phyloP scores from a whole-genome alignment of 2,888 invertebrate genomes.

The Andrena camellia region DNA sequence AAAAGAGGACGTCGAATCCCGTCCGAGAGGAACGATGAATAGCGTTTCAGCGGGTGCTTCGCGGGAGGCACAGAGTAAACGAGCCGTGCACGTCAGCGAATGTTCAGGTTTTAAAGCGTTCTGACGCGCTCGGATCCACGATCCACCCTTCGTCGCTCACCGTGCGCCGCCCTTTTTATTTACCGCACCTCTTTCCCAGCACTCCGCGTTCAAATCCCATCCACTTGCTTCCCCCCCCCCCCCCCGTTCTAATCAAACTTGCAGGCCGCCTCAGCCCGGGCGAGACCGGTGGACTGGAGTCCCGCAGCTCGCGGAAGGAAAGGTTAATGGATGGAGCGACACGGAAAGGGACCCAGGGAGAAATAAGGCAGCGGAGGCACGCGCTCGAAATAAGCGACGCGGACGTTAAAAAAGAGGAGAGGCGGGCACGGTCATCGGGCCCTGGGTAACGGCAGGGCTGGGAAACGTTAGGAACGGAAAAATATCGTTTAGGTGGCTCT shows the following conservation, averaged over 20 bases:
- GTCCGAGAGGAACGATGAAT: conserved; percentile 13
- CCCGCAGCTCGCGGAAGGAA: too few species aligned
- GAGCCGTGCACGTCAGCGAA: conserved; percentile 12
- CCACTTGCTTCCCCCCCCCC: too few species aligned
- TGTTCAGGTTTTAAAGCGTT: not conserved
- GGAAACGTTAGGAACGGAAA: conserved; percentile 67
- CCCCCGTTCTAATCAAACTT: too few species aligned
- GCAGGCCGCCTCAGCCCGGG: not conserved
- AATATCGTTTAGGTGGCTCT: conserved; percentile 77
- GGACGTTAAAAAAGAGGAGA: not conserved
- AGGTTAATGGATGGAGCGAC: not conserved
- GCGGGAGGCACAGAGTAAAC: not conserved
- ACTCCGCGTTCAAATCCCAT: too few species aligned
- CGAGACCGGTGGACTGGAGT: not conserved
- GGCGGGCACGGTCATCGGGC: conserved; percentile 8
- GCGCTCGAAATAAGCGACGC: conserved; percentile 28
- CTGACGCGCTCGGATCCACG: not conserved
- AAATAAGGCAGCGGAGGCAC: conserved; percentile 28
- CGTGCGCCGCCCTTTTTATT: too few species aligned
- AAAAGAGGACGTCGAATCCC: not conserved
- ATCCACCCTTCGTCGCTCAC: too few species aligned
- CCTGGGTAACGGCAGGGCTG: conserved; percentile 25
- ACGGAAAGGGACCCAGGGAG: not conserved
- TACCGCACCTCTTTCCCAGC: too few species aligned
- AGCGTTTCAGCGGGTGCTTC: conserved; percentile 9